Evolutionary conservation across 1,140 invertebrate genomes (phyloP).

Genomic region (Daktulosphaira vitifoliae): DNA sequence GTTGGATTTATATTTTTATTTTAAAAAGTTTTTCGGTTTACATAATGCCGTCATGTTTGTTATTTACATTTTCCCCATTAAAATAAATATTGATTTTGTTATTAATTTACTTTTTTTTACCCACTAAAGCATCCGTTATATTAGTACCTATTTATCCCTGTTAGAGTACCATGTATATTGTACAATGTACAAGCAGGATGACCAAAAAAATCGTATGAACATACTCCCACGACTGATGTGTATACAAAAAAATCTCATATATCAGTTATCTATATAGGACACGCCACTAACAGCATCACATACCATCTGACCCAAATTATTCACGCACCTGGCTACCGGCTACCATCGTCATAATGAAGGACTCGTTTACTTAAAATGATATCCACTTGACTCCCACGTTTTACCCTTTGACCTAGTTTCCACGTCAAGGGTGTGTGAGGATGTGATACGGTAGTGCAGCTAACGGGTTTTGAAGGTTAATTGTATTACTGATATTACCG

Average conservation of each 20-base stretch:
- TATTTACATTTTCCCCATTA: slow-evolving; percentile 14
- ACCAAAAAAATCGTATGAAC: slow-evolving; percentile 18
- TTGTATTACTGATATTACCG: too few species aligned
- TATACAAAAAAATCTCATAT: slow-evolving; percentile 5
- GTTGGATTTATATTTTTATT: background rate
- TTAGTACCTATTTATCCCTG: background rate
- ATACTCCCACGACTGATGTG: slow-evolving; percentile 7
- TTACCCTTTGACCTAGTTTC: slow-evolving; percentile 26
- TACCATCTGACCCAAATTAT: slow-evolving; percentile 32
- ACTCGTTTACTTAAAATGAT: background rate
- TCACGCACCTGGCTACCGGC: slow-evolving; percentile 28
- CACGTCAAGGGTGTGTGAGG: background rate
- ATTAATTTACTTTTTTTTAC: slow-evolving; percentile 27
- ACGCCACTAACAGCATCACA: background rate
- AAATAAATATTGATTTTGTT: slow-evolving; percentile 29
- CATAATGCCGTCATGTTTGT: slow-evolving; percentile 18
- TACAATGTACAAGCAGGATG: slow-evolving; percentile 1
- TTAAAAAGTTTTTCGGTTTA: slow-evolving; percentile 7
- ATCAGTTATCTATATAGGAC: slow-evolving; percentile 1
- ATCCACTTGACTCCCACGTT: slow-evolving; percentile 20
- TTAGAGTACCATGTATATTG: background rate
- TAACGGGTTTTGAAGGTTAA: too few species aligned
- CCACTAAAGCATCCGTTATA: background rate
- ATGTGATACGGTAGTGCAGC: background rate
- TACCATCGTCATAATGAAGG: background rate